A percentile compares a stretch with the other conserved stretches of the same genome.
Evolutionary conservation across 1,140 invertebrate genomes (phyloP).

Genomic region (Aradophagus sp.): DNA sequence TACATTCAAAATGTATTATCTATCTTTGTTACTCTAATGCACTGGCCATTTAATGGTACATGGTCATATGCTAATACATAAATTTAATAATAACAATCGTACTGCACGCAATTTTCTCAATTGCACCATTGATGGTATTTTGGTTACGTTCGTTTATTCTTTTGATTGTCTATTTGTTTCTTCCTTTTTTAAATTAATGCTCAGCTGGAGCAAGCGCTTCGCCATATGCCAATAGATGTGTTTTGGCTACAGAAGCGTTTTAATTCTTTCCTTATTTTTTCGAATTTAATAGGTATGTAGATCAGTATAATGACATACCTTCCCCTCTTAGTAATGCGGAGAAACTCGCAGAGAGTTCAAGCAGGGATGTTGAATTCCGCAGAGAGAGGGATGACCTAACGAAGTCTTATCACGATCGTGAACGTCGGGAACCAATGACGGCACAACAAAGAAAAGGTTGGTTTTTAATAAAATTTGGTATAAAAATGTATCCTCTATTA

Average conservation of each 20-base stretch:
- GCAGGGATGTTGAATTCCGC: constrained; percentile 71
- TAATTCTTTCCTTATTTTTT: constrained; percentile 63
- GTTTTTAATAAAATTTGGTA: too few relatives aligned
- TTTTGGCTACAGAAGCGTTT: constrained; percentile 39
- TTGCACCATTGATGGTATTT: too few relatives aligned
- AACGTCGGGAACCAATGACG: constrained; percentile 63
- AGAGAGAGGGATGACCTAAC: constrained; percentile 69
- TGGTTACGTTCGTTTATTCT: too few relatives aligned
- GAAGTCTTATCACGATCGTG: constrained; percentile 72
- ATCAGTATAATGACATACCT: constrained; percentile 73
- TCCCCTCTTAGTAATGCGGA: constrained; percentile 74
- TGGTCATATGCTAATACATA: too few relatives aligned
- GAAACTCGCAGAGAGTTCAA: constrained; percentile 68
- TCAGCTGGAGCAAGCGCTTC: constrained; percentile 14
- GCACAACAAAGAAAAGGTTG: constrained; percentile 71
- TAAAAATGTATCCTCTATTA: too few relatives aligned
- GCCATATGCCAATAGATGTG: constrained; percentile 18
- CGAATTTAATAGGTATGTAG: constrained; percentile 72
- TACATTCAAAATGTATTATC: too few relatives aligned
- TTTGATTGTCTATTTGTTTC: too few relatives aligned
- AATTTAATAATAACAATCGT: too few relatives aligned
- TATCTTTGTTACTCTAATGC: too few relatives aligned
- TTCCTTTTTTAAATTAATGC: too few relatives aligned
- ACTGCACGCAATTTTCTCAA: too few relatives aligned
- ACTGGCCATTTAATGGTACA: too few relatives aligned